Evolutionary conservation across 2,888 invertebrate species (phyloP).

Genomic region (Yponomeuta sedellus): DNA sequence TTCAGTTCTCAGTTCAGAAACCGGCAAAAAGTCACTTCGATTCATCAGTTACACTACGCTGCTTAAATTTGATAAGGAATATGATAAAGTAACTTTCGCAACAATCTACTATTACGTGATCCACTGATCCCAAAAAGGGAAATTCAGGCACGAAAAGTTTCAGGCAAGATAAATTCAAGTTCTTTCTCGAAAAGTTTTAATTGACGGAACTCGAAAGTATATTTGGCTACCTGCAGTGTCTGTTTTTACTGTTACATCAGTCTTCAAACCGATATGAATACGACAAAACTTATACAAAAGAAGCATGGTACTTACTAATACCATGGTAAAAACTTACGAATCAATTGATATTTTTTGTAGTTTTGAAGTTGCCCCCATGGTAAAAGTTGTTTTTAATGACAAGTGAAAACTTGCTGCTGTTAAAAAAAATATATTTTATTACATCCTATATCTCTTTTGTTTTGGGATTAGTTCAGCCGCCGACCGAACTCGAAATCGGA

Average conservation of each 20-base stretch:
- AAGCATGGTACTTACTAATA: too few species aligned
- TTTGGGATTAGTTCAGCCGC: neutral
- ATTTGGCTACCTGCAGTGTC: neutral
- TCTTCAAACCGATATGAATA: constrained; percentile 26
- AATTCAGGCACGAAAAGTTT: constrained; percentile 28
- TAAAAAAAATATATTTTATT: neutral
- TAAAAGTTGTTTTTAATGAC: too few species aligned
- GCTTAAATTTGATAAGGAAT: too few species aligned
- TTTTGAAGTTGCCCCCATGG: too few species aligned
- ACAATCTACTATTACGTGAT: too few species aligned
- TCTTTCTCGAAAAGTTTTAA: constrained; percentile 47
- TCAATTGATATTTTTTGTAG: too few species aligned
- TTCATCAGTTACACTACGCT: too few species aligned
- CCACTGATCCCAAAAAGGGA: neutral
- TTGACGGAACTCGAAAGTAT: constrained; percentile 28
- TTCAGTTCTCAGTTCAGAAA: too few species aligned
- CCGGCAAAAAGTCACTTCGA: too few species aligned
- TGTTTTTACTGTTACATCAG: constrained; percentile 17
- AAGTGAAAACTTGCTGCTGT: too few species aligned
- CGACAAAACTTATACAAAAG: neutral
- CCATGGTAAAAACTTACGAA: too few species aligned
- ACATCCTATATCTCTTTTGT: neutral
- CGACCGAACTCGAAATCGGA: neutral
- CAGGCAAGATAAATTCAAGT: constrained; percentile 38
- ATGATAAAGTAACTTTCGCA: too few species aligned